These are phyloP conservation scores for Dynastes maya DNA, from an alignment of 2,888 invertebrate genomes.

Conservation along the genomic window DNA sequence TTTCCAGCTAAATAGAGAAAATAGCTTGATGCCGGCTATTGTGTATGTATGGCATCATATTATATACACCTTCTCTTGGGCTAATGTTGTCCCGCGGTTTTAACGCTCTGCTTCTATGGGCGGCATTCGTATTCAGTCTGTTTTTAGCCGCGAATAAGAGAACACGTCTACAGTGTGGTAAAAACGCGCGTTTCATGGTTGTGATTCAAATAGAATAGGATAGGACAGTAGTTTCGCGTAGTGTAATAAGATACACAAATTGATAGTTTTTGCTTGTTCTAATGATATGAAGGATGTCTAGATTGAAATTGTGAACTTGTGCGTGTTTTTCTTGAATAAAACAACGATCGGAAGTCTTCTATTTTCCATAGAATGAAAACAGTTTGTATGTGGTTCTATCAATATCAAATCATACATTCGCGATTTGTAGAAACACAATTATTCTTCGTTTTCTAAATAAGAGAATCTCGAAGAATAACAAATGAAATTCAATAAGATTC, in stretches of 20 bases:
- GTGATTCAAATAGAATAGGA: too few relatives aligned
- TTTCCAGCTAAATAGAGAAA: conserved; percentile 19
- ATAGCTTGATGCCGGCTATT: not conserved
- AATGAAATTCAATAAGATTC: not conserved
- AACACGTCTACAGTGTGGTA: conserved; percentile 16
- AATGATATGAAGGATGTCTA: too few relatives aligned
- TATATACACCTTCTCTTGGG: conserved; percentile 37
- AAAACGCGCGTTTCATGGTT: not conserved
- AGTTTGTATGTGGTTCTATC: conserved; percentile 32
- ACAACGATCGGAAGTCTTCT: too few relatives aligned
- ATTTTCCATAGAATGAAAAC: too few relatives aligned
- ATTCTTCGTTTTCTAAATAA: not conserved
- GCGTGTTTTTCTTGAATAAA: too few relatives aligned
- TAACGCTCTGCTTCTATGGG: conserved; percentile 2
- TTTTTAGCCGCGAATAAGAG: conserved; percentile 34
- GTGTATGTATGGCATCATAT: conserved; percentile 2
- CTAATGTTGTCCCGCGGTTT: conserved; percentile 20
- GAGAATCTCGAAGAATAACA: not conserved
- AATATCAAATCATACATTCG: not conserved
- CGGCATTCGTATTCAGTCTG: conserved; percentile 24
- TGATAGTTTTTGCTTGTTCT: too few relatives aligned
- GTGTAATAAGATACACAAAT: too few relatives aligned
- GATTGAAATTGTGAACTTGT: not conserved
- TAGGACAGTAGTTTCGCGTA: too few relatives aligned
- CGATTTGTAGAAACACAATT: conserved; percentile 13